Evolutionary conservation across 2,797 vertebrate genomes (phyloP).

Genomic region (Esox lucius): DNA sequence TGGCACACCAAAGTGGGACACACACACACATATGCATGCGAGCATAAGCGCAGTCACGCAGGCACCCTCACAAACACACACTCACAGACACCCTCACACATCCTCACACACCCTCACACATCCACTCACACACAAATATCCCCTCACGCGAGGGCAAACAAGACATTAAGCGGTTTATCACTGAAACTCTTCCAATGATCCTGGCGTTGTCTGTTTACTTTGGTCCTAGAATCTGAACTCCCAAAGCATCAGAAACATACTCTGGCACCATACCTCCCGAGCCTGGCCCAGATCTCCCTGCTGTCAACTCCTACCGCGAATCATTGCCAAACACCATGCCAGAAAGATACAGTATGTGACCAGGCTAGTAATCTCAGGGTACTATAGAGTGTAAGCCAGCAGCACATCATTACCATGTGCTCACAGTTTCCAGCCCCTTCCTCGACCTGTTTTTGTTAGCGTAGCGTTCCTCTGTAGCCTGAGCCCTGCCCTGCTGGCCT

Average conservation of each 20-base stretch:
- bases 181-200: background rate
- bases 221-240: background rate
- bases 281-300: background rate
- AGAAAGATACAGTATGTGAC: background rate
- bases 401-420: constrained; percentile 7
- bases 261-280: background rate
- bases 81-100: constrained; percentile 47
- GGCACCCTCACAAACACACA: background rate
- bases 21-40: background rate
- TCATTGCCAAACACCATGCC: background rate
- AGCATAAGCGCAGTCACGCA: constrained; percentile 5
- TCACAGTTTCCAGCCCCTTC: constrained; percentile 24
- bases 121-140: background rate
- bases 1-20: background rate
- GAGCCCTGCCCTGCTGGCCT: constrained; percentile 30
- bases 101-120: background rate
- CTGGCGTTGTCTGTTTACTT: background rate
- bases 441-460: background rate
- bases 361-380: background rate
- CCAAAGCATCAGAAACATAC: background rate
- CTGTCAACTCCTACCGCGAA: background rate
- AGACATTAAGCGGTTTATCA: constrained; percentile 11
- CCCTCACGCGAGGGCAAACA: constrained; percentile 23
- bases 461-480: background rate
- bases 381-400: background rate